Evolutionary conservation across 2,797 vertebrate genomes (phyloP).

Genomic region (Adelosebastes latens): DNA sequence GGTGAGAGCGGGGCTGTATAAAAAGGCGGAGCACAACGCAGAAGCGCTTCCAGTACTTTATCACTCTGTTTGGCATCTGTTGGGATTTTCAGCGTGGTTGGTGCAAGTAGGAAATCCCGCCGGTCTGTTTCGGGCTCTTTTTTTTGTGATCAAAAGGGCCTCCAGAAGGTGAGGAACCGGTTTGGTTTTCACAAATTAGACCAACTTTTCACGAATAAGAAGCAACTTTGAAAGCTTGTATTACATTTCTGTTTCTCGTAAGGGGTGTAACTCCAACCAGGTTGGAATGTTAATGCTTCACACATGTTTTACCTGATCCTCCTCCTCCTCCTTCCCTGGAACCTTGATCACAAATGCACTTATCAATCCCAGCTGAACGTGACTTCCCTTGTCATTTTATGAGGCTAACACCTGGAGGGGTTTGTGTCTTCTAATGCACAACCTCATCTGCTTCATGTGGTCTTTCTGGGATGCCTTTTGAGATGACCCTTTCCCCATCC

Average conservation of each 20-base stretch:
- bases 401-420: not conserved
- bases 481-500: not conserved
- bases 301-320: slow-evolving; percentile 25
- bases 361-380: too few species aligned
- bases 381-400: not conserved
- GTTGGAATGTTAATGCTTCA: slow-evolving; percentile 40
- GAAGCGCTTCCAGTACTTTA: slow-evolving; percentile 50
- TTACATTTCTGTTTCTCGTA: slow-evolving; percentile 18
- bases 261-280: slow-evolving; percentile 47
- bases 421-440: not conserved
- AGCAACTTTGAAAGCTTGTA: slow-evolving; percentile 34
- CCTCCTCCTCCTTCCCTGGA: slow-evolving; percentile 2
- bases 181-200: not conserved
- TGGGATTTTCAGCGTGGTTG: slow-evolving; percentile 28
- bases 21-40: slow-evolving; percentile 67
- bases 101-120: slow-evolving; percentile 9
- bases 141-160: not conserved
- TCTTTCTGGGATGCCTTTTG: not conserved
- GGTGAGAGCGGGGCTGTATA: slow-evolving; percentile 69
- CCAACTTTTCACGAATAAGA: not conserved
- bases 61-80: slow-evolving; percentile 36
- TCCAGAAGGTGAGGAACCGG: slow-evolving; percentile 57
- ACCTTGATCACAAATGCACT: not conserved
- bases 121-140: not conserved
- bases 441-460: not conserved